Evolutionary conservation across 2,113 vertebrate species (phyloP).

Genomic region (Strix aluco): DNA sequence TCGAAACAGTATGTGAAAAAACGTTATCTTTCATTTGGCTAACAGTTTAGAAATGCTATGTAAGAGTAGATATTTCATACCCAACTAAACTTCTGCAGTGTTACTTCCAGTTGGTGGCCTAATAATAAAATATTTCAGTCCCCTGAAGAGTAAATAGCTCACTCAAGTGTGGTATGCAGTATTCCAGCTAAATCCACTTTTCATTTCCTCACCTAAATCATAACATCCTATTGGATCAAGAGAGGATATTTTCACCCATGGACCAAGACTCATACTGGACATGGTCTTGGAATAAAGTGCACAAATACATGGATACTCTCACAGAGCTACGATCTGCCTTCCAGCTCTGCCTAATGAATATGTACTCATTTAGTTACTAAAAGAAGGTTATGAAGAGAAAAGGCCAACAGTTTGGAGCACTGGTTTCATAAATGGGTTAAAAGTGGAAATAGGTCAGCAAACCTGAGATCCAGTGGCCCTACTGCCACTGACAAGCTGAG

Average conservation of each 20-base stretch:
- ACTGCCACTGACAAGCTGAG: not conserved
- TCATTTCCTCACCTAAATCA: not conserved
- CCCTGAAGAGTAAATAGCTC: not conserved
- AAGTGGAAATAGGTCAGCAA: not conserved
- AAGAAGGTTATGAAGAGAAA: not conserved
- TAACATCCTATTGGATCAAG: not conserved
- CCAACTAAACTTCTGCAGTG: not conserved
- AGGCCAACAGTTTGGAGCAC: not conserved
- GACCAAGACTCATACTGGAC: not conserved
- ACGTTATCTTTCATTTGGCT: not conserved
- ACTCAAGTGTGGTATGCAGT: not conserved
- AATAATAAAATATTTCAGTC: not conserved
- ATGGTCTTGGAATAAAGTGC: not conserved
- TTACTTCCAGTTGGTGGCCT: not conserved
- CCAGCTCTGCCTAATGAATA: not conserved
- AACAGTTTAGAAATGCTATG: not conserved
- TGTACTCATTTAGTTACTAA: accelerated
- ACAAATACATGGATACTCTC: accelerated
- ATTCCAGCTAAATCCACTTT: not conserved
- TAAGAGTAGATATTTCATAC: not conserved
- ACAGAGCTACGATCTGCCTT: not conserved
- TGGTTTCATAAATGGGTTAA: not conserved
- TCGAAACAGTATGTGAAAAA: not conserved
- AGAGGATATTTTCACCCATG: not conserved
- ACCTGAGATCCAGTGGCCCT: not conserved